phyloP scores from a whole-genome alignment of 1,140 invertebrate genomes.

The Scaptomyza pallida region DNA sequence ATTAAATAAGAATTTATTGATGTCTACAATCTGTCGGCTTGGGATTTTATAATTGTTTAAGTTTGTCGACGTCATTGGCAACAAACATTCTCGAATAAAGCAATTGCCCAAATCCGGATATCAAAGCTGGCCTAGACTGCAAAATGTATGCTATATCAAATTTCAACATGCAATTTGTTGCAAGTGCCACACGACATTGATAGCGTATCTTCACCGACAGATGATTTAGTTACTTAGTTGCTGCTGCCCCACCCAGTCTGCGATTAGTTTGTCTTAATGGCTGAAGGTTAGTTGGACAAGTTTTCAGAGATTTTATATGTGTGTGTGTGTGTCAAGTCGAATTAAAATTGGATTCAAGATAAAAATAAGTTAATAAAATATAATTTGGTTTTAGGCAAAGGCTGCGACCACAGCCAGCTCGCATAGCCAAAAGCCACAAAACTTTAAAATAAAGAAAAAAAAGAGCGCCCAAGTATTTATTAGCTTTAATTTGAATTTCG shows the following conservation, averaged over 20 bases:
- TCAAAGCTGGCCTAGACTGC: not conserved
- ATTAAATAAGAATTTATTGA: constrained; percentile 17
- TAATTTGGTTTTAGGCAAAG: constrained; percentile 42
- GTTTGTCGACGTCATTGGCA: constrained; percentile 18
- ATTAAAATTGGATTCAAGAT: constrained; percentile 73
- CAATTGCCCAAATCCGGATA: constrained; percentile 2
- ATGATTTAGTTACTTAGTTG: not conserved
- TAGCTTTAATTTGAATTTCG: constrained; percentile 80
- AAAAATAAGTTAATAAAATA: constrained; percentile 61
- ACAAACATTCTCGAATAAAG: constrained; percentile 23
- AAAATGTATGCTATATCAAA: constrained; percentile 29
- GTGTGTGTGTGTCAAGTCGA: constrained; percentile 15
- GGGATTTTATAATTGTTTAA: not conserved
- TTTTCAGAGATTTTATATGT: constrained; percentile 61
- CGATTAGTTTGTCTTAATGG: constrained; percentile 31
- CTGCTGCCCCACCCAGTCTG: constrained; percentile 21
- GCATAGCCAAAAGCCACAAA: constrained; percentile 28
- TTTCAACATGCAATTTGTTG: not conserved
- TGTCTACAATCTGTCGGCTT: too few relatives aligned
- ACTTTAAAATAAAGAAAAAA: too few relatives aligned
- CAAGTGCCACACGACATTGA: not conserved
- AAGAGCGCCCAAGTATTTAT: constrained; percentile 76
- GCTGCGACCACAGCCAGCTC: constrained; percentile 12
- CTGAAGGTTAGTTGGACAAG: constrained; percentile 72
- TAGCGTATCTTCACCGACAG: not conserved